Conservation (phyloP, 2,888 invertebrate species). For the Oxytorus armatus region DNA sequence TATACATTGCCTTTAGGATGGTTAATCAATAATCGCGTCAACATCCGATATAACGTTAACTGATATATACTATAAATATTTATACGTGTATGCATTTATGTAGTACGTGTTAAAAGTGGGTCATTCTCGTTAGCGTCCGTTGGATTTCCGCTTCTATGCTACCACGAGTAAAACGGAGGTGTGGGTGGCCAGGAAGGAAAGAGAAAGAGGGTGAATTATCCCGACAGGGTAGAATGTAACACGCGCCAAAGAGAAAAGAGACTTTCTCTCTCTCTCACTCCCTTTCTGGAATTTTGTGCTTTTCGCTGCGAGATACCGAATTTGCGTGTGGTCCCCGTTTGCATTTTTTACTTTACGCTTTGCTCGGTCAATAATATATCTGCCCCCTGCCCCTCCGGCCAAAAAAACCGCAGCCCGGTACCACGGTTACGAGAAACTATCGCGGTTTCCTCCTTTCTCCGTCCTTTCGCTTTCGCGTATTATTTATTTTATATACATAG, state of each 20-base stretch:
- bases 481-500: slow-evolving; percentile 9
- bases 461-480: slow-evolving; percentile 16
- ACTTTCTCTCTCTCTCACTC: background rate
- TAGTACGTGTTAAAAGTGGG: slow-evolving; percentile 72
- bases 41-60: too few relatives aligned
- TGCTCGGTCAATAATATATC: slow-evolving; percentile 37
- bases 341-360: slow-evolving; percentile 46
- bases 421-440: slow-evolving; percentile 29
- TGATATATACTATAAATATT: slow-evolving; percentile 30
- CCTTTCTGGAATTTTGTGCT: background rate
- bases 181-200: slow-evolving; percentile 5
- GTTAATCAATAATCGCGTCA: too few relatives aligned
- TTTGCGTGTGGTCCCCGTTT: slow-evolving; percentile 30
- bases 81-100: slow-evolving; percentile 38
- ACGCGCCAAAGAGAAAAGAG: slow-evolving; percentile 8
- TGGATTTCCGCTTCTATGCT: slow-evolving; percentile 67
- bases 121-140: slow-evolving; percentile 79
- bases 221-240: slow-evolving; percentile 7
- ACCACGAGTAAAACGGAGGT: slow-evolving; percentile 50
- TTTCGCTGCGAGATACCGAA: slow-evolving; percentile 11
- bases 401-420: slow-evolving; percentile 36
- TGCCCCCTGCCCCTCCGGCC: slow-evolving; percentile 7
- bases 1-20: background rate
- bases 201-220: slow-evolving; percentile 43
- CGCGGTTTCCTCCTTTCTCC: slow-evolving; percentile 43